A percentile compares a stretch with the other conserved stretches of the same genome.
phyloP scores from a whole-genome alignment of 2,888 invertebrate species.

The Ariolimax columbianus region DNA sequence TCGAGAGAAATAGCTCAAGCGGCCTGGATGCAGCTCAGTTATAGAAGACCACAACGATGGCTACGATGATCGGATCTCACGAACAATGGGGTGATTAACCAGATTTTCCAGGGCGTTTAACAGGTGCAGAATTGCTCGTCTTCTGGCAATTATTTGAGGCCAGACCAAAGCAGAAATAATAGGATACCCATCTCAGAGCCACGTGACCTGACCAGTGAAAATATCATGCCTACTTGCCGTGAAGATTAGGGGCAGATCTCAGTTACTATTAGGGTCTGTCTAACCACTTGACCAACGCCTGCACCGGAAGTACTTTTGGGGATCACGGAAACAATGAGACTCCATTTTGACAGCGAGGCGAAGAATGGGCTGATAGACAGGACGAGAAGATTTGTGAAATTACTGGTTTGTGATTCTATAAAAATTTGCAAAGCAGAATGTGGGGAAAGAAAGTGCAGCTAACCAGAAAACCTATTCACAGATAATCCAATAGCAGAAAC shows the following conservation, averaged over 20 bases:
- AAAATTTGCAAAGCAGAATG: too few species aligned
- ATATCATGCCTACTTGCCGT: background rate
- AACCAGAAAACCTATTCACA: too few species aligned
- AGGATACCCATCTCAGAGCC: background rate
- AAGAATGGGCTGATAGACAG: background rate
- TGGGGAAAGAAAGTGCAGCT: too few species aligned
- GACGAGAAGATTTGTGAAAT: background rate
- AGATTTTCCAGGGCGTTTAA: background rate
- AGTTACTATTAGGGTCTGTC: background rate
- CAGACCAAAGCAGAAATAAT: background rate
- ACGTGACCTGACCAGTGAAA: constrained; percentile 19
- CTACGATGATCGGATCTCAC: background rate
- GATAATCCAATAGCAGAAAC: too few species aligned
- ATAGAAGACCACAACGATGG: background rate
- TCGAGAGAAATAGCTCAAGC: too few species aligned
- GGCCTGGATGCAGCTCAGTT: background rate
- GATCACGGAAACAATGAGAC: background rate
- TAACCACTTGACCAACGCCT: background rate
- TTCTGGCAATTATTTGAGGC: background rate
- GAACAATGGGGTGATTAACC: background rate
- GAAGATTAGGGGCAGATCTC: constrained; percentile 10
- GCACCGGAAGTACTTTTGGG: constrained; percentile 11
- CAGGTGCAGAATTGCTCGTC: background rate
- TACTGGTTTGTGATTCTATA: too few species aligned
- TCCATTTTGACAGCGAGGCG: background rate